Conservation (phyloP, 2,888 invertebrate species). For the Melanostoma mellinum region DNA sequence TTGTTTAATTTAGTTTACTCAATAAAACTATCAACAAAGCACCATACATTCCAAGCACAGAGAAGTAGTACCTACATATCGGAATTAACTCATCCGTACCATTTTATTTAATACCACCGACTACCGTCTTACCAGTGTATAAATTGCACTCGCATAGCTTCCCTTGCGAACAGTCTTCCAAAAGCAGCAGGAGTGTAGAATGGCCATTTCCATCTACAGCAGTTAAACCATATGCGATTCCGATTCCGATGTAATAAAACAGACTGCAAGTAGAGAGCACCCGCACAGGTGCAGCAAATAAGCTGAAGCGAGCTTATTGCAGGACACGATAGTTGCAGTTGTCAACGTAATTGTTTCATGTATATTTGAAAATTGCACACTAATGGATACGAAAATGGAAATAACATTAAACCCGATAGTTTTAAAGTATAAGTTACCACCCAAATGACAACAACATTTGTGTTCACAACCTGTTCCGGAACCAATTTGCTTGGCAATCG, state of each 20-base stretch:
- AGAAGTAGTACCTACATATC: background rate
- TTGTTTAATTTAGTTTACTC: too few relatives aligned
- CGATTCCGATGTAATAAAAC: constrained; percentile 25
- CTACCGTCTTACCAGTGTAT: constrained; percentile 74
- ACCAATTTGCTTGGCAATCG: background rate
- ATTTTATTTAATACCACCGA: background rate
- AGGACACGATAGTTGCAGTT: constrained; percentile 18
- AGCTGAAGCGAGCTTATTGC: constrained; percentile 24
- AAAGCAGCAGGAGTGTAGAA: constrained; percentile 80
- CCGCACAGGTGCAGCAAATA: constrained; percentile 56
- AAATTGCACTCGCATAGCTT: constrained; percentile 78
- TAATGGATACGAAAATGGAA: constrained; percentile 27
- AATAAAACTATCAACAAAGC: too few relatives aligned
- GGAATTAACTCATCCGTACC: constrained; percentile 19
- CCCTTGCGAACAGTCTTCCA: constrained; percentile 79
- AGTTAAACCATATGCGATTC: constrained; percentile 11
- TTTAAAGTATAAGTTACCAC: background rate
- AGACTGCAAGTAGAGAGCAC: constrained; percentile 33
- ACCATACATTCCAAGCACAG: too few relatives aligned
- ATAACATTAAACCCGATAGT: constrained; percentile 20
- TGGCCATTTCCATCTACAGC: constrained; percentile 75
- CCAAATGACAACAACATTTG: background rate
- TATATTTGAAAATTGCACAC: constrained; percentile 36
- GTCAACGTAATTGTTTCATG: constrained; percentile 31
- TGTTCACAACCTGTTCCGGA: background rate